Evolutionary conservation across 2,113 vertebrate species (phyloP).

Genomic region (Nanorana parkeri): DNA sequence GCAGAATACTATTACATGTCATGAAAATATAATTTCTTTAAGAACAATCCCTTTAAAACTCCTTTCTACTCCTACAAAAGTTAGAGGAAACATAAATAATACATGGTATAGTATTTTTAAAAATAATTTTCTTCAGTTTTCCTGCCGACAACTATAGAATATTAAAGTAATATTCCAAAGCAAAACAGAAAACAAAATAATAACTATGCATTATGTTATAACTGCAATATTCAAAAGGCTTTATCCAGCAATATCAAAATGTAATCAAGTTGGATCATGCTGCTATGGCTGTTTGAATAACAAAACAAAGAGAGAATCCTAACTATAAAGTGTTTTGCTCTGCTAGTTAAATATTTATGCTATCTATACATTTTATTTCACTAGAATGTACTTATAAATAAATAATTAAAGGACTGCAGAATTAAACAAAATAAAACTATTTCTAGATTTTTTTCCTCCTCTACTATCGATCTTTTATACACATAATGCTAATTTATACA

Average conservation of each 20-base stretch:
- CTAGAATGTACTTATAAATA: constrained; percentile 20
- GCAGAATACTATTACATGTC: too few relatives aligned
- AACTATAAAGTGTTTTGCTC: constrained; percentile 29
- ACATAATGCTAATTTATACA: constrained; percentile 5
- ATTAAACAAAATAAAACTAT: constrained; percentile 37
- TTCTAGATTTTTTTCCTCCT: neutral
- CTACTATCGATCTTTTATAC: constrained; percentile 4
- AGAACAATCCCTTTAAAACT: too few relatives aligned
- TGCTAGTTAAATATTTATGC: constrained; percentile 45
- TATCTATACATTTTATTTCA: constrained; percentile 39
- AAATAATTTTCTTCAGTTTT: too few relatives aligned
- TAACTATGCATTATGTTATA: constrained; percentile 21
- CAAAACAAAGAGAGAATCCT: constrained; percentile 39
- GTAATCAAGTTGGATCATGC: constrained; percentile 52
- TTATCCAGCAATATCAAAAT: constrained; percentile 43
- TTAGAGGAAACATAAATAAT: too few relatives aligned
- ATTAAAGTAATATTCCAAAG: constrained; percentile 16
- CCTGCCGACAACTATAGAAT: too few relatives aligned
- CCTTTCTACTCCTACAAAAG: too few relatives aligned
- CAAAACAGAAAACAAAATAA: constrained; percentile 11
- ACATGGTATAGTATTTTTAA: too few relatives aligned
- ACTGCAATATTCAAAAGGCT: constrained; percentile 37
- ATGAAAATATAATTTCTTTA: too few relatives aligned
- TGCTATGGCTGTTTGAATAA: constrained; percentile 27
- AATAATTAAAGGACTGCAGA: constrained; percentile 40